Evolutionary conservation across 92 coral and sea anemone species (phyloP), one percentile per base, ranked within the genome.

Genomic region (Pocillopora meandrina): DNA sequence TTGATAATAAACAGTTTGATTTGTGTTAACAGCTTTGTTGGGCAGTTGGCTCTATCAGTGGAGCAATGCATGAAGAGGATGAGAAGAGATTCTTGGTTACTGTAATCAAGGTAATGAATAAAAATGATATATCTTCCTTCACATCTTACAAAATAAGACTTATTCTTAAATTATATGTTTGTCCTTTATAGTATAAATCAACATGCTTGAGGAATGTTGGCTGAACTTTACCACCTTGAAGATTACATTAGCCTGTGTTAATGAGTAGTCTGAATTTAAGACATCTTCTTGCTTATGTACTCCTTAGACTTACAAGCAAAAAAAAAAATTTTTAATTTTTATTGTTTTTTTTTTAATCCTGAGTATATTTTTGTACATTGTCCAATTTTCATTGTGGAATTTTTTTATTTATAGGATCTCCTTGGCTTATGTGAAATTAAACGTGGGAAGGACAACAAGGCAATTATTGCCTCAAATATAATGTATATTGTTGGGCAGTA

Each of bases 41-140:
- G 99, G 99, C 99, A 18, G 95, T 96, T 85, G 99, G 99, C 1
- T 96, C 99, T 67, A 96, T 96, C 84, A 96, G 99, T 92, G 99
- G 99, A 76, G 99, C 99, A 0, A 96, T 96, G 99, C 99, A 96
- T 55, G 99, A 96, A 65, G 99, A 96, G 87, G 99, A 96, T 86
- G 99, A 96, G 78, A 96, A 96, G 82, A 90, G 99, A 76, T 96
- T 96, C 71, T 89, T 96, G 76, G 99, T 96, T 15, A 96, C 99
- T 20, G 99, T 96, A 34, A 96, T 96, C 89, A 96, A 96, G 99
- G 98, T 95, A 76, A 26, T 26, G 31, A 26, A 0, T 26, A 26
- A 26, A 26, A 26, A 26, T 26, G 31, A 26, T 26, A 1, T 26
- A 26, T 26, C 31, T 26, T 26, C 31, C 31, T 26, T 26, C 31